Base-by-base conservation (phyloP, 1,140 invertebrate species). In the Tetramorium alpestre region DNA sequence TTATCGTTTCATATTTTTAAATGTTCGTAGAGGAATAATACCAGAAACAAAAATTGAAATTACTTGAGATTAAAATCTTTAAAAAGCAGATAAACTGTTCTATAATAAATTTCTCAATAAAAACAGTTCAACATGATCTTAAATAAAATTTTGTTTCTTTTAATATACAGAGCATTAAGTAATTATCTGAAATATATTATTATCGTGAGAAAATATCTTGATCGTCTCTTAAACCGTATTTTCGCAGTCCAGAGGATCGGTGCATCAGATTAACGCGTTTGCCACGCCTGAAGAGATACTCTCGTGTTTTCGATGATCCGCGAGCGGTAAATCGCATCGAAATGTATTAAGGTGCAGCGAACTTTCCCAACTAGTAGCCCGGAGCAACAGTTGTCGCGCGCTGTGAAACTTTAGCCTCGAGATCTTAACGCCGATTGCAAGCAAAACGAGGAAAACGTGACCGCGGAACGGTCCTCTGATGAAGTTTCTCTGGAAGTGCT, bases 321-420 rank as follows among this genome's bases (percentile, higher is more conserved):
- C 13, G 51, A 41, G 38, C 51, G 25, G 33, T 41, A 80, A 80
- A 72, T 77, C 76, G 69, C 87, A 73, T 87, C 88, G 70, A 90
- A 88, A 90, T 86, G 49, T 60, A 75, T 86, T 77, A 81, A 22
- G 56, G 28, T 1, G 69, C 11, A 18, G 25, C 41, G 62, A 51
- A 67, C 75, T 73, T 80, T 82, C 77, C 38, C 82, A 76, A 47
- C 75, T 78, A 67, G 58, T 56, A 65, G 44, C 25, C 13, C 25
- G 4, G 49, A 90, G 89, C 89, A 90, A 90, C 89, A 90, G 88
- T 90, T 90, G 89, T 80, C 65, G 84, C 60, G 44, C 47, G 33
- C 16, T 25, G 47, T 28, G 69, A 77, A 90, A 90, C 86, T 90
- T 88, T 58, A 10, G 56, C 54, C 73, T 82, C 60, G 67, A 72